Conservation (phyloP, 2,113 vertebrate genomes). For the Panurus biarmicus region DNA sequence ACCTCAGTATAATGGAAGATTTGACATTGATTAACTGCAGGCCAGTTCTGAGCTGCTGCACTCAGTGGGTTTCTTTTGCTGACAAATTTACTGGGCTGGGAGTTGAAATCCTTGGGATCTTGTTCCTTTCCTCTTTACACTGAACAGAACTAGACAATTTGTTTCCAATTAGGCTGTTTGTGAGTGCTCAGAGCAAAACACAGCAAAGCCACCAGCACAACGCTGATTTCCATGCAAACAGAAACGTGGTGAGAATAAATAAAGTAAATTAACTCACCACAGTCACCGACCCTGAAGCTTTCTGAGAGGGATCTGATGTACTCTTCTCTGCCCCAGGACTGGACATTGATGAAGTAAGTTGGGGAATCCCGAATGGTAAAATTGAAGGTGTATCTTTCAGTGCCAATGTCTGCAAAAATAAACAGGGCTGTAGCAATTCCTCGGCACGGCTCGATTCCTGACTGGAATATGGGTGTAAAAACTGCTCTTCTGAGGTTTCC, state of each 20-base stretch:
- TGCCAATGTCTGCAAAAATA: slow-evolving; percentile 79
- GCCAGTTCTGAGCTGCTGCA: background rate
- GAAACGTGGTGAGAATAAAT: background rate
- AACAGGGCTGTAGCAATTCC: background rate
- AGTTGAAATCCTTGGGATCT: background rate
- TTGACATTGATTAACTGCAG: background rate
- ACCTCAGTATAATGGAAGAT: background rate
- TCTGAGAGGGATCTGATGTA: slow-evolving; percentile 79
- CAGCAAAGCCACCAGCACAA: background rate
- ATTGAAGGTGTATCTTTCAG: slow-evolving; percentile 84
- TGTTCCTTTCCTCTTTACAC: background rate
- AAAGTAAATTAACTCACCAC: slow-evolving; percentile 72
- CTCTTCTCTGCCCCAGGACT: slow-evolving; percentile 82
- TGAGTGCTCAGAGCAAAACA: slow-evolving; percentile 13
- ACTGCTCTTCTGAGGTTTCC: rapidly evolving
- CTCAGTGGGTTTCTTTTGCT: background rate
- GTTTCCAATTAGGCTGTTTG: slow-evolving; percentile 31
- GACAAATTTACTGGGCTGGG: slow-evolving; percentile 11
- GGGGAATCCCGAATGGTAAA: slow-evolving; percentile 91
- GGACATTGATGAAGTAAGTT: slow-evolving; percentile 80
- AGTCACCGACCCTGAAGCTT: slow-evolving; percentile 85
- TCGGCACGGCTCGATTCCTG: background rate
- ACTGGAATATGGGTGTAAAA: background rate
- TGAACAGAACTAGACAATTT: background rate
- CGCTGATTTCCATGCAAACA: background rate